Evolutionary conservation across 1,140 invertebrate species (phyloP), one percentile per base, ranked within the genome.

Genomic region (Vanessa tameamea): DNA sequence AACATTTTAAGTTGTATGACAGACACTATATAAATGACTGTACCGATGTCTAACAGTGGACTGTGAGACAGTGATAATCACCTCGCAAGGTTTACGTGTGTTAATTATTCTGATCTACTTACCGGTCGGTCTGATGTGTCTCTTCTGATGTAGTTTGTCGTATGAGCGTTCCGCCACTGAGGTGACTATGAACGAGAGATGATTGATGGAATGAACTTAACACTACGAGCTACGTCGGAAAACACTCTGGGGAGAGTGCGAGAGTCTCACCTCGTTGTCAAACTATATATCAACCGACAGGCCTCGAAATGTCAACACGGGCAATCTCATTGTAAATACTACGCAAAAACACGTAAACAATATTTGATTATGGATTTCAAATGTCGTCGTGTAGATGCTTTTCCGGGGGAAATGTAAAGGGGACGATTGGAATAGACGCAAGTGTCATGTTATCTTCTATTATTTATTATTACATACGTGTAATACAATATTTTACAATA

Each of bases 201-300:
- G 79, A 79, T 78, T 85, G 82, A 82, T 72, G 53, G 23, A 57
- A 79, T 87, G 86, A 89, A 85, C 84, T 89, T 87, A 88, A 85
- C 80, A 83, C 87, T 87, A 86, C 53, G 64, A 75, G 73, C 71
- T 71, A 82, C 82, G 80, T 80, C 75, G 66, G 71, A 67, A 66
- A 85, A 85, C 88, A 91, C 89, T 90, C 88, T 82, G 81, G 70
- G 78, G 72, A 72, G 88, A 89, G 88, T 89, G 88, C 83, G 85
- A 78, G 66, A 72, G 61, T 47, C 16, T 72, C 65, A 70, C 68
- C 65, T 69, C 64, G 47, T 69, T 67, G n/a, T 53, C 80, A 81
- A 64, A 76, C 81, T 90, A 87, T 91, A 88, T 91, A 92, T 87
- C 76, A 75, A 76, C 64, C 72, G 75, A 47, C 77, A 78, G 82